These are phyloP conservation scores for Conops quadrifasciatus DNA, from an alignment of 2,888 invertebrate species.

Conservation along the genomic window DNA sequence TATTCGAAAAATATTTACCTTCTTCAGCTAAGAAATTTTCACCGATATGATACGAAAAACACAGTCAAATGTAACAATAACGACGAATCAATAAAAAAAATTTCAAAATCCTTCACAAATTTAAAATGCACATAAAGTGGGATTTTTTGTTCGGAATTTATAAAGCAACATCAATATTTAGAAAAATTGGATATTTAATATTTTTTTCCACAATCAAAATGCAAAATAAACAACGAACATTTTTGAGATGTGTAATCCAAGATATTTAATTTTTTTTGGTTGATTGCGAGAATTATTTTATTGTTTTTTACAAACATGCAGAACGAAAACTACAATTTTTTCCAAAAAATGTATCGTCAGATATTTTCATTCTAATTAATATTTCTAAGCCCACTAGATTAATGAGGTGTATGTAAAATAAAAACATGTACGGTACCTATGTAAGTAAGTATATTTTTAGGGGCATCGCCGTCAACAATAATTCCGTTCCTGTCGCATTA, in stretches of 20 bases:
- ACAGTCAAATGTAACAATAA: constrained; percentile 21
- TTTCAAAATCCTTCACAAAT: constrained; percentile 41
- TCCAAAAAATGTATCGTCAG: constrained; percentile 31
- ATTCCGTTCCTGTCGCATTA: not conserved
- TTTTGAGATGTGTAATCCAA: constrained; percentile 43
- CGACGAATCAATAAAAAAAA: constrained; percentile 32
- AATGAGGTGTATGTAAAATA: not conserved
- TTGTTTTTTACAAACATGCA: constrained; percentile 46
- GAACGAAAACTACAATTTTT: constrained; percentile 43
- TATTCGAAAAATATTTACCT: not conserved
- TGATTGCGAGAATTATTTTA: constrained; percentile 45
- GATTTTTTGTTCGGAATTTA: constrained; percentile 40
- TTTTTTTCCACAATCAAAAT: constrained; percentile 43
- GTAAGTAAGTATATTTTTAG: not conserved
- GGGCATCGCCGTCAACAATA: not conserved
- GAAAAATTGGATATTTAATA: constrained; percentile 41
- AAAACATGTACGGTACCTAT: not conserved
- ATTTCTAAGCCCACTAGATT: constrained; percentile 38
- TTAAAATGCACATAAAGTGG: constrained; percentile 42
- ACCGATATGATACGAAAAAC: constrained; percentile 5
- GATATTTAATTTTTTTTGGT: constrained; percentile 45
- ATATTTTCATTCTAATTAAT: constrained; percentile 36
- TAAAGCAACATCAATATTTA: constrained; percentile 38
- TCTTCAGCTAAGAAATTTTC: constrained; percentile 15
- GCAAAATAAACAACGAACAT: constrained; percentile 44